Base-by-base conservation (phyloP, 2,113 vertebrate species). In the Cariama cristata region DNA sequence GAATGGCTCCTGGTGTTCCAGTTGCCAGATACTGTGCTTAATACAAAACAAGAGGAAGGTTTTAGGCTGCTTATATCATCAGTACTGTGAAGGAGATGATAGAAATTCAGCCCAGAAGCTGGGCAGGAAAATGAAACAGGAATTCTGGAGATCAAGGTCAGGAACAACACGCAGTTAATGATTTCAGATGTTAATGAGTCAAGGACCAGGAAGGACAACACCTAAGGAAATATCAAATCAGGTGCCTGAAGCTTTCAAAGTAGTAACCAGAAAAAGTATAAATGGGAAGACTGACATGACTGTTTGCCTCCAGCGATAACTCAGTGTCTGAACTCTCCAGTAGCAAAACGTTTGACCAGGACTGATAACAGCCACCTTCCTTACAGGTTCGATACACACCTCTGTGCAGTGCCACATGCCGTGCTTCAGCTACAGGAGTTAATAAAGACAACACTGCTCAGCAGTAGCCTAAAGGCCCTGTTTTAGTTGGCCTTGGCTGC, bases 261-360 rank as follows among this genome's bases (percentile, higher is more conserved):
- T 2, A 62, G 71, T 1, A 26, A 17, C 32, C 6, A 3, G 27
- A 14, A 5, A 5, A 33, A 35, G 19, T 13, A 33, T 4, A 11
- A 73, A n/a, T 2, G 8, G 4, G 32, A 6, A 40, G 15, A 13
- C 3, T 60, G 60, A 3, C 49, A 49, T 1, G 5, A 5, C 14
- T 20, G 13, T 14, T 33, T 15, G 18, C 13, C 47, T 60, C 40
- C 55, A 73, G 35, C 6, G 0, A 17, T 9, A 79, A 5, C 21
- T 40, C 27, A 53, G 56, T 3, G 0, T 8, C 66, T 52, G 19
- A 79, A 8, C 55, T 75, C 53, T 59, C 23, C 72, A 18, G 8
- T 12, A 9, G 32, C 11, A 42, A 20, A 59, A 32, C 0, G 4
- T 23, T 4, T 76, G 71, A 4, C 19, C 26, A 26, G 60, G 59